A percentile compares a stretch with the other conserved stretches of the same genome.
Evolutionary conservation across 1,140 invertebrate genomes (phyloP).

Genomic region (Lycorma delicatula): DNA sequence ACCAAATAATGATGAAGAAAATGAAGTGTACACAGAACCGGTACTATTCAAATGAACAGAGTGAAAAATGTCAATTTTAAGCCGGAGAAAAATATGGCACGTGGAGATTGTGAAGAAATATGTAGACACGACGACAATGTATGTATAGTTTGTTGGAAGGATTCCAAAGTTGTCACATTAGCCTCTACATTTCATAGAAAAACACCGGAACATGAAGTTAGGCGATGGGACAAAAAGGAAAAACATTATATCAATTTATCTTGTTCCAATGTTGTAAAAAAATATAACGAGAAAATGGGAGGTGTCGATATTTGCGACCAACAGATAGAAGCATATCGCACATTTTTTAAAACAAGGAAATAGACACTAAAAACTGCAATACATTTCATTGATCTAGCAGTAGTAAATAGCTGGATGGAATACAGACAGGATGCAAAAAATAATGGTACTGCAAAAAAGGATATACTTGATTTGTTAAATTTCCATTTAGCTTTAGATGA

Average conservation of each 20-base stretch:
- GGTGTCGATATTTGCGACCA: slow-evolving; percentile 33
- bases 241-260: slow-evolving; percentile 26
- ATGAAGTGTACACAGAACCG: slow-evolving; percentile 6
- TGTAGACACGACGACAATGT: slow-evolving; percentile 13
- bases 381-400: slow-evolving; percentile 28
- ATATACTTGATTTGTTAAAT: slow-evolving; percentile 6
- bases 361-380: slow-evolving; percentile 32
- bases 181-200: slow-evolving; percentile 17
- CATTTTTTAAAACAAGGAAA: slow-evolving; percentile 29
- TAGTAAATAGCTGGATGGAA: slow-evolving; percentile 32
- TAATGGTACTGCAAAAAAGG: slow-evolving; percentile 1
- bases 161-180: slow-evolving; percentile 12
- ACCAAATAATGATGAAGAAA: no score
- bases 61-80: slow-evolving; percentile 9
- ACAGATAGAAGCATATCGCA: slow-evolving; percentile 27
- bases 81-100: background rate
- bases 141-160: slow-evolving; percentile 9
- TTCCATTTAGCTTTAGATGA: background rate
- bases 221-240: slow-evolving; percentile 31
- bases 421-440: background rate
- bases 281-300: slow-evolving; percentile 34
- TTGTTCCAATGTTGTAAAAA: slow-evolving; percentile 26
- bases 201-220: slow-evolving; percentile 16
- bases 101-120: slow-evolving; percentile 3
- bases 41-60: slow-evolving; percentile 11